Conservation (phyloP, 2,797 vertebrate species). For the Cetoscarus ocellatus region DNA sequence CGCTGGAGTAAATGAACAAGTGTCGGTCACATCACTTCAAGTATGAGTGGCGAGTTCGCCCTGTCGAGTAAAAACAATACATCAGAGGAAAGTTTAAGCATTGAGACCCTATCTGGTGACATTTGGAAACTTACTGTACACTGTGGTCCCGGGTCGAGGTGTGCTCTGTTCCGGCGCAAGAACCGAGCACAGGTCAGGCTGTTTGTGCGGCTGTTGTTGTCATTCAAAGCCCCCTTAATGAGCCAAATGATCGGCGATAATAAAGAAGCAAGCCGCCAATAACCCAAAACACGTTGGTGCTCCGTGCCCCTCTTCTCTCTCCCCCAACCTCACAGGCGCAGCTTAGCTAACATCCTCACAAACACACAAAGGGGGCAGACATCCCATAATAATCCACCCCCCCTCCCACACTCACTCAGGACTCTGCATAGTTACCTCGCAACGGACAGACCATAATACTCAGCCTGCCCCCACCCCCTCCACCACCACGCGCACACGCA, state of each 20-base stretch:
- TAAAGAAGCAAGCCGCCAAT: constrained; percentile 52
- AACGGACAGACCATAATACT: constrained; percentile 94
- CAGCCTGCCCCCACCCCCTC: constrained; percentile 74
- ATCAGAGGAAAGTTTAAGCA: constrained; percentile 62
- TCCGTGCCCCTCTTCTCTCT: constrained; percentile 76
- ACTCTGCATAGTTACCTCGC: constrained; percentile 92
- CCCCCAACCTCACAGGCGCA: constrained; percentile 80
- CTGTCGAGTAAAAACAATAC: constrained; percentile 30
- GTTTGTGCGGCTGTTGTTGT: constrained; percentile 49
- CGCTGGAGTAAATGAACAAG: constrained; percentile 39
- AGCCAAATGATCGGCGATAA: constrained; percentile 47
- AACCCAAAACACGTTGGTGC: constrained; percentile 81
- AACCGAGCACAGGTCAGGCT: constrained; percentile 48
- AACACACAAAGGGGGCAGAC: constrained; percentile 90
- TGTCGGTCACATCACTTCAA: constrained; percentile 42
- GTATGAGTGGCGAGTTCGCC: constrained; percentile 22
- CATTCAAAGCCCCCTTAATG: constrained; percentile 51
- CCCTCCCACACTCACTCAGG: constrained; percentile 85
- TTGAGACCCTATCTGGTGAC: constrained; percentile 48
- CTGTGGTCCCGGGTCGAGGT: constrained; percentile 75
- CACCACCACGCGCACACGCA: constrained; percentile 50
- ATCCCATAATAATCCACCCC: constrained; percentile 88
- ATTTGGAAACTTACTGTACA: constrained; percentile 75
- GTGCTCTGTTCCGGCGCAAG: constrained; percentile 44
- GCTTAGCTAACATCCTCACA: constrained; percentile 87